Conservation (phyloP, 2,113 vertebrate genomes). For the Siniperca knerii region DNA sequence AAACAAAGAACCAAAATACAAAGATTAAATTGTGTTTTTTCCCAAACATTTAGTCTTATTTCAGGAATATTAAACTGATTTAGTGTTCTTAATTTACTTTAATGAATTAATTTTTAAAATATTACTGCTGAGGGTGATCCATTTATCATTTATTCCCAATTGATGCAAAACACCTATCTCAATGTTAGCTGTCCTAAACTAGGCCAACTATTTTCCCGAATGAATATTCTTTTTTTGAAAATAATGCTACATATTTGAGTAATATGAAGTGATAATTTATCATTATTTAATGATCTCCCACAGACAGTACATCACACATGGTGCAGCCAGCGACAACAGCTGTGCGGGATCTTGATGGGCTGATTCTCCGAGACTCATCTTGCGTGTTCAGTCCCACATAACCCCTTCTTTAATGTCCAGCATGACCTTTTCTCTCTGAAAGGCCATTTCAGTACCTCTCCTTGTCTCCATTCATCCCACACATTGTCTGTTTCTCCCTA, state of each 20-base stretch:
- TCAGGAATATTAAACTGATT: constrained; percentile 50
- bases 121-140: constrained; percentile 65
- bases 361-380: constrained; percentile 28
- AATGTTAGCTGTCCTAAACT: constrained; percentile 70
- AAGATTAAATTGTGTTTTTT: neutral
- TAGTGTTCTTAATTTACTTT: constrained; percentile 49
- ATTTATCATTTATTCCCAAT: constrained; percentile 82
- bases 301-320: constrained; percentile 68
- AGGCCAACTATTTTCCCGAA: constrained; percentile 77
- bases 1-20: constrained; percentile 12
- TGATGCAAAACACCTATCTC: constrained; percentile 73
- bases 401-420: constrained; percentile 42
- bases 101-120: constrained; percentile 72
- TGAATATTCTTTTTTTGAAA: constrained; percentile 66
- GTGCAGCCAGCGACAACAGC: constrained; percentile 71
- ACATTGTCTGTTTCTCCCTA: constrained; percentile 67
- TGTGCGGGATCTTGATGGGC: constrained; percentile 62
- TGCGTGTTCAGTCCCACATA: neutral
- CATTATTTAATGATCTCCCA: constrained; percentile 80
- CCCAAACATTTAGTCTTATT: constrained; percentile 13
- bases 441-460: constrained; percentile 20
- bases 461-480: constrained; percentile 47
- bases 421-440: constrained; percentile 12
- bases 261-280: constrained; percentile 78
- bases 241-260: constrained; percentile 74